Evolutionary conservation across 2,888 invertebrate species (phyloP).

Genomic region (Protula sp.): DNA sequence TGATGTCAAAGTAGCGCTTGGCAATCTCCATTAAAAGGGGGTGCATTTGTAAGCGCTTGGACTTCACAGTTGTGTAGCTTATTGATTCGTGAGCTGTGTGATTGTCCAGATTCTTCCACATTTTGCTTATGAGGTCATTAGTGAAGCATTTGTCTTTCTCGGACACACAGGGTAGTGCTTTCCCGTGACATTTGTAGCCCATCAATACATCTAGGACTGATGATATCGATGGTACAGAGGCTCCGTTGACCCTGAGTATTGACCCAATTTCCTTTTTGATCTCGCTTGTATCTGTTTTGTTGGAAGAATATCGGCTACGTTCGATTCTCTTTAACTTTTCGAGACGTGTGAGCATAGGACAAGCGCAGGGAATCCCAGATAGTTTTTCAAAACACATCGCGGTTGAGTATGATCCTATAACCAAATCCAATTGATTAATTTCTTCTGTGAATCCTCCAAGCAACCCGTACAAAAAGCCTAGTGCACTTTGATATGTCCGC

Average conservation of each 20-base stretch:
- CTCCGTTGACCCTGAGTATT: neutral
- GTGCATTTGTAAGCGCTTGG: neutral
- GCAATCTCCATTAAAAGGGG: neutral
- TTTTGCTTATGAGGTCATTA: neutral
- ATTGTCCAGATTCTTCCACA: neutral
- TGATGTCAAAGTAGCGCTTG: neutral
- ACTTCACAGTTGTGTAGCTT: neutral
- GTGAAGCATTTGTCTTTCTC: neutral
- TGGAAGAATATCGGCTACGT: too few relatives aligned
- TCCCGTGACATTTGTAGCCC: neutral
- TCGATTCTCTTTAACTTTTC: too few relatives aligned
- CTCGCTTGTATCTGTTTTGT: neutral
- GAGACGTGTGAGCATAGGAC: neutral
- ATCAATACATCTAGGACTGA: neutral
- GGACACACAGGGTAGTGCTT: neutral
- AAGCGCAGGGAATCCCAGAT: neutral
- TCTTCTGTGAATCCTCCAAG: neutral
- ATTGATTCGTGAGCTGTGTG: neutral
- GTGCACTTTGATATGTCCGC: neutral
- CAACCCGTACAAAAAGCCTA: neutral
- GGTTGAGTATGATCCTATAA: neutral
- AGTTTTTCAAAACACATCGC: neutral
- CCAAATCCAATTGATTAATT: neutral
- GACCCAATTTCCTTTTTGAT: neutral
- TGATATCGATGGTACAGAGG: neutral